Conservation (phyloP, 2,888 invertebrate species). For the Alloplasta piceator region DNA sequence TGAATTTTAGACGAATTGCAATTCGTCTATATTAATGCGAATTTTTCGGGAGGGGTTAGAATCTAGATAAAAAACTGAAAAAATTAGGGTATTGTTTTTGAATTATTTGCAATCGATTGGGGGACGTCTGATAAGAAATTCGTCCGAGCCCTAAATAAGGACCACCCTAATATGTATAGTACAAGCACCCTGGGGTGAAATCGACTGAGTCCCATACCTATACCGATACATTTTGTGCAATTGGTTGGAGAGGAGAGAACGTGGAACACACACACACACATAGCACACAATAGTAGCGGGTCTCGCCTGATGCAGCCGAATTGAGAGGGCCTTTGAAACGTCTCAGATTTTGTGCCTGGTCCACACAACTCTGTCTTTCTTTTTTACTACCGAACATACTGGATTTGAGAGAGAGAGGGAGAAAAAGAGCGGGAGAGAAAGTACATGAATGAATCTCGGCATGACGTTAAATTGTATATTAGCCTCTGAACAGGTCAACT, state of each 20-base stretch:
- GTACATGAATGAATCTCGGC: constrained; percentile 20
- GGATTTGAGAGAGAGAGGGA: neutral
- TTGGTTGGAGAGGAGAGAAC: constrained; percentile 29
- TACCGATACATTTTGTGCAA: constrained; percentile 41
- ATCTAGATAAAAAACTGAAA: too few species aligned
- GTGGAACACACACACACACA: constrained; percentile 27
- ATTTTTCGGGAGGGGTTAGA: too few species aligned
- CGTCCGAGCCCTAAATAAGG: too few species aligned
- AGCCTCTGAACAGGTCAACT: constrained; percentile 78
- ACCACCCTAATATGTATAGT: too few species aligned
- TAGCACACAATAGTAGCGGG: constrained; percentile 37
- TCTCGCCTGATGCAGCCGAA: neutral
- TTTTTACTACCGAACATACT: constrained; percentile 45
- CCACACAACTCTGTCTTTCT: constrained; percentile 67
- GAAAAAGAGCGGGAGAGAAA: neutral
- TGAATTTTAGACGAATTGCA: too few species aligned
- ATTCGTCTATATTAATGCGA: too few species aligned
- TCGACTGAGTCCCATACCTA: constrained; percentile 53
- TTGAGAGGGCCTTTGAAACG: constrained; percentile 34
- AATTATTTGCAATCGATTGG: too few species aligned
- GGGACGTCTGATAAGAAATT: too few species aligned
- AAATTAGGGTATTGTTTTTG: too few species aligned
- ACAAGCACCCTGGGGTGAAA: constrained; percentile 36
- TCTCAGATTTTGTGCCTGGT: constrained; percentile 29
- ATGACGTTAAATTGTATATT: constrained; percentile 74